Percentiles rank a stretch among this genome's conserved stretches.
phyloP scores from a whole-genome alignment of 2,888 invertebrate genomes.

The Monoplex corrugatus region DNA sequence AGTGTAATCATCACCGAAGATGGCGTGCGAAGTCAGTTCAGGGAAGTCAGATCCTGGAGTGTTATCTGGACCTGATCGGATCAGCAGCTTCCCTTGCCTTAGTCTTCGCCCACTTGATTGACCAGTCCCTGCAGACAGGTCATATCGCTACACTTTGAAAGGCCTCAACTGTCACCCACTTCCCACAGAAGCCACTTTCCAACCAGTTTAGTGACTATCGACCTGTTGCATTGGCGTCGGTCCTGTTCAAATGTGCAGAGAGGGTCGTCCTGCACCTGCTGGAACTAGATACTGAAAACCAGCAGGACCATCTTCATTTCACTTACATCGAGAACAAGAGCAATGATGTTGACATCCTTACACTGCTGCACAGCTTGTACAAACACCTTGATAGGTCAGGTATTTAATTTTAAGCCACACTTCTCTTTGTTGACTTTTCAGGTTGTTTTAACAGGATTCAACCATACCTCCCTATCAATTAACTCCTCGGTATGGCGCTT shows the following conservation, averaged over 20 bases:
- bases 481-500: neutral
- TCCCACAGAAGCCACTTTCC: neutral
- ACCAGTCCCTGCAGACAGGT: neutral
- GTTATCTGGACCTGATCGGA: neutral
- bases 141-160: neutral
- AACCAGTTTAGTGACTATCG: neutral
- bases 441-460: constrained; percentile 30
- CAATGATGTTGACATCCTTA: neutral
- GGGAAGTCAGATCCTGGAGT: neutral
- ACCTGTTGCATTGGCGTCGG: neutral
- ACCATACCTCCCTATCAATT: neutral
- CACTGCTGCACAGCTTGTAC: neutral
- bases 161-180: neutral
- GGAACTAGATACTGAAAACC: neutral
- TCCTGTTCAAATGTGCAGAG: neutral
- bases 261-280: neutral
- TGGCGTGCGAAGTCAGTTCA: neutral
- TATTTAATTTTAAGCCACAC: neutral
- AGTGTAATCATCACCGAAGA: neutral
- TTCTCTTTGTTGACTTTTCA: constrained; percentile 19
- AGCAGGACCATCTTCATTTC: constrained; percentile 22
- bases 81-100: neutral
- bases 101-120: neutral
- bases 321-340: neutral
- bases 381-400: neutral